Conservation (phyloP, 2,888 invertebrate species). For the Caenorhabditis imperialis region DNA sequence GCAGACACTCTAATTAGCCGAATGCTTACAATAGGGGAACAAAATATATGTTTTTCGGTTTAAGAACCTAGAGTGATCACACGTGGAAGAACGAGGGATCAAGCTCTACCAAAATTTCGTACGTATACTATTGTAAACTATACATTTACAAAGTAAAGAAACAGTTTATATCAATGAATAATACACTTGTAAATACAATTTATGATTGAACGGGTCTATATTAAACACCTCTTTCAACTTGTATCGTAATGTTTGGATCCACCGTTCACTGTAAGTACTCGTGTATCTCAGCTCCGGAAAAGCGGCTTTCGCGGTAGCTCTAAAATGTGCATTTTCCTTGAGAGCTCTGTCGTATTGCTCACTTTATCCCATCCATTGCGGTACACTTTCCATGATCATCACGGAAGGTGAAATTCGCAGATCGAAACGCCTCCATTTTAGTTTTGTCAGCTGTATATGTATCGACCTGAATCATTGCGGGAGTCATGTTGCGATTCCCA, state of each 20-base stretch:
- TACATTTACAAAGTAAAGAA: too few species aligned
- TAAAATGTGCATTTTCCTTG: not conserved
- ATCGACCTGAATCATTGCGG: constrained; percentile 3
- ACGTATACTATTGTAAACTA: too few species aligned
- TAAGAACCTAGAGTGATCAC: too few species aligned
- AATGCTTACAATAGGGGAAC: too few species aligned
- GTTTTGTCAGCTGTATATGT: not conserved
- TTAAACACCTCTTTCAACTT: not conserved
- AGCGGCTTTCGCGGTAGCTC: not conserved
- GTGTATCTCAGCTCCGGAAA: not conserved
- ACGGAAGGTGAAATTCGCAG: not conserved
- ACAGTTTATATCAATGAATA: not conserved
- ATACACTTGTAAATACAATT: not conserved
- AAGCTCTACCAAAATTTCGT: too few species aligned
- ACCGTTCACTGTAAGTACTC: not conserved
- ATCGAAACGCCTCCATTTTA: constrained; percentile 11
- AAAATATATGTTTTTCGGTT: too few species aligned
- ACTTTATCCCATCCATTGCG: not conserved
- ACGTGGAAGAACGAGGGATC: too few species aligned
- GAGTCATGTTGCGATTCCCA: not conserved
- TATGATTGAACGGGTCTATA: not conserved
- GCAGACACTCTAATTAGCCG: too few species aligned
- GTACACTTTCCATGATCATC: not conserved
- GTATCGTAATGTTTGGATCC: not conserved
- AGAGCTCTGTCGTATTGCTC: not conserved